Evolutionary conservation across 2,797 vertebrate species (phyloP).

Genomic region (Ptychobarbus kaznakovi): DNA sequence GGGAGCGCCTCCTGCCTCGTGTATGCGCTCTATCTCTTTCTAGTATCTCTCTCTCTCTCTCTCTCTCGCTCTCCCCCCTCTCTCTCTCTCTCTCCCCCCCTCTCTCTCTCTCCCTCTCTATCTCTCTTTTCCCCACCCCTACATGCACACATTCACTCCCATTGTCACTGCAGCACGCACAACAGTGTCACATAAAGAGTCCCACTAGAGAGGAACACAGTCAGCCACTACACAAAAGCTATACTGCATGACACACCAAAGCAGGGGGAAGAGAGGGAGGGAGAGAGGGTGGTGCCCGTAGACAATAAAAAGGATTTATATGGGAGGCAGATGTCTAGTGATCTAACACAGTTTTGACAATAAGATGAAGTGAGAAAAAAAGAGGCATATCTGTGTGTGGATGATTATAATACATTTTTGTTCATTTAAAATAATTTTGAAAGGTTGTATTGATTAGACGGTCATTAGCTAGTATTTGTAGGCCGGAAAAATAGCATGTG

Average conservation of each 20-base stretch:
- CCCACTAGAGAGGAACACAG: conserved; percentile 44
- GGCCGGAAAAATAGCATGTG: not conserved
- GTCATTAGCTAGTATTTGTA: not conserved
- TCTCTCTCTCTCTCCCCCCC: no score
- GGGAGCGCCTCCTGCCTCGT: conserved; percentile 53
- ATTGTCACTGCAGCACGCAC: conserved; percentile 58
- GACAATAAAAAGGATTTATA: not conserved
- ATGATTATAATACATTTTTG: conserved; percentile 23
- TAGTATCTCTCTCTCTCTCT: conserved; percentile 18
- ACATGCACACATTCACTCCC: conserved; percentile 51
- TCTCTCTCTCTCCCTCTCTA: conserved; percentile 2
- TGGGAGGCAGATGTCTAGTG: not conserved
- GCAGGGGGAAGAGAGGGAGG: not conserved
- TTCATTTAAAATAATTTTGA: not conserved
- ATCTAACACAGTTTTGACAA: not conserved
- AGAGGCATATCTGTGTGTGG: conserved; percentile 31
- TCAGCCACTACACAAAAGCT: conserved; percentile 31
- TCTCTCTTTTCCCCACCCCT: conserved; percentile 27
- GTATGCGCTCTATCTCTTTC: conserved; percentile 23
- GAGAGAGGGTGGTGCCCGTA: not conserved
- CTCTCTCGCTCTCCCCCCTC: no score
- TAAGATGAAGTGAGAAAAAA: not conserved
- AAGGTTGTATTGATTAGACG: not conserved
- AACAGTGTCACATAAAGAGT: conserved; percentile 55
- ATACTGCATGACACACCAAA: conserved; percentile 31